Percentiles rank a stretch among this genome's conserved stretches.
Evolutionary conservation across 2,113 vertebrate genomes (phyloP).

Genomic region (Centropus unirufus): DNA sequence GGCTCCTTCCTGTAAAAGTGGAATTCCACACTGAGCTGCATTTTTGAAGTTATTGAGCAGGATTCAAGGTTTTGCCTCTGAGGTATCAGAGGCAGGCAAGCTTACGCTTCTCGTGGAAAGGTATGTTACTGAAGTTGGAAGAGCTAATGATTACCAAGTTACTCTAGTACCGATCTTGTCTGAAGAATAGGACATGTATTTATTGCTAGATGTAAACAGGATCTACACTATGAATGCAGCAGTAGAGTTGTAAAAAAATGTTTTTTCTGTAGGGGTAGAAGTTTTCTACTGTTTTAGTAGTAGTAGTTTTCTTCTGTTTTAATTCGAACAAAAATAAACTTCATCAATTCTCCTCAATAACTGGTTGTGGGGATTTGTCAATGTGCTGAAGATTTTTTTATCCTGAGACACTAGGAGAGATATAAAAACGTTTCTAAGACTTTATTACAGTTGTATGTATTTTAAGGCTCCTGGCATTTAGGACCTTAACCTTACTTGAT

Average conservation of each 20-base stretch:
- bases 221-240: neutral
- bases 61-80: slow-evolving; percentile 61
- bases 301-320: neutral
- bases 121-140: neutral
- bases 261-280: neutral
- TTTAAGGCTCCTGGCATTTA: neutral
- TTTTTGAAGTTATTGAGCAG: slow-evolving; percentile 69
- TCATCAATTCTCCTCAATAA: neutral
- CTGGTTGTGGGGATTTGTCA: rapidly evolving
- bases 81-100: slow-evolving; percentile 53
- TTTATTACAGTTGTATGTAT: neutral
- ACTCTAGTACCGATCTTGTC: neutral
- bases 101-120: neutral
- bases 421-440: neutral
- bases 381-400: neutral
- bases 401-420: neutral
- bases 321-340: neutral
- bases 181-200: neutral
- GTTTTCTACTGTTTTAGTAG: too few relatives aligned
- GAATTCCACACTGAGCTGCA: slow-evolving; percentile 61
- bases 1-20: slow-evolving; percentile 67
- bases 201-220: neutral
- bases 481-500: neutral
- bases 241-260: neutral
- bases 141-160: neutral